These are phyloP conservation scores for Hirtodrosophila confusa DNA, from an alignment of 2,888 invertebrate genomes.

Conservation along the genomic window DNA sequence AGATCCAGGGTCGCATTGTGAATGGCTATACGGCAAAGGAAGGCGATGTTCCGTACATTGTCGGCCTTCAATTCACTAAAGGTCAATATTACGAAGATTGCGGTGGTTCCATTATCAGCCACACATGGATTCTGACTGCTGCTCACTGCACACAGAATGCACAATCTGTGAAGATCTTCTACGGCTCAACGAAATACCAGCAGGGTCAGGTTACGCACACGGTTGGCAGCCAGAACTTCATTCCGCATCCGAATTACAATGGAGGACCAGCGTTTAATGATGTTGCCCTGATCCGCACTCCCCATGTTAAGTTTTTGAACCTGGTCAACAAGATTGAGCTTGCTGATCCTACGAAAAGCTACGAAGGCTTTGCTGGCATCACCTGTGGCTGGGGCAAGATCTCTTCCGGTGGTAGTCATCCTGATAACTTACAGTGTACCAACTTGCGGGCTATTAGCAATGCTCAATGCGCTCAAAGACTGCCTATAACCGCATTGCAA, in stretches of 20 bases:
- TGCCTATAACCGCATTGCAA: no score
- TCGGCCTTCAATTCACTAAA: conserved; percentile 34
- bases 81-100: conserved; percentile 17
- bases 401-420: conserved; percentile 58
- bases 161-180: conserved; percentile 26
- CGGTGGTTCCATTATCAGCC: conserved; percentile 60
- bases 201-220: conserved; percentile 10
- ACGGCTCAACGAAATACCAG: conserved; percentile 28
- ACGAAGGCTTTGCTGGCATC: not conserved
- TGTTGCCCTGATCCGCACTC: conserved; percentile 43
- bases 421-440: conserved; percentile 58
- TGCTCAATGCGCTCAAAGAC: no score
- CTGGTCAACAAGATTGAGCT: conserved; percentile 26
- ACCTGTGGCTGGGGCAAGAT: conserved; percentile 66
- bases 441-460: conserved; percentile 48
- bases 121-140: conserved; percentile 58
- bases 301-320: conserved; percentile 33
- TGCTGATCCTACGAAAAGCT: conserved; percentile 9
- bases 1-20: conserved; percentile 45
- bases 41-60: conserved; percentile 56
- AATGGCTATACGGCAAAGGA: conserved; percentile 43
- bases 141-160: conserved; percentile 53
- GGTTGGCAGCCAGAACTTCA: conserved; percentile 20
- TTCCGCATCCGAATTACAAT: conserved; percentile 25
- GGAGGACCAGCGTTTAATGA: conserved; percentile 18